Base-by-base conservation (phyloP, 1,140 invertebrate genomes). In the Daktulosphaira vitifoliae region DNA sequence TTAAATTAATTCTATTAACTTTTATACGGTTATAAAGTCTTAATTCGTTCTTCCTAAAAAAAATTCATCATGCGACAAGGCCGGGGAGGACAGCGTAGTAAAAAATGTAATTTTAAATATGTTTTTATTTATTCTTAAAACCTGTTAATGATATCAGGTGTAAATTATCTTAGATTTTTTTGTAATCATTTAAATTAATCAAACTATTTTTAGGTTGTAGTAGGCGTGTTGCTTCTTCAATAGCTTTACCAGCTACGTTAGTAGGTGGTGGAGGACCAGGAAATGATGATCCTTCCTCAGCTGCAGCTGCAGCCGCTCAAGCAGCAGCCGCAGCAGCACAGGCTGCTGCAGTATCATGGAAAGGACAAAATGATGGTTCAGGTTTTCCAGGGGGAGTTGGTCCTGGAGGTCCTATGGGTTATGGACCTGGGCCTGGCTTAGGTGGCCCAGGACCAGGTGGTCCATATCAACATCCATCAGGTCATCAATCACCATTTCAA, bases 81-180 rank as follows among this genome's bases (percentile, higher is more conserved):
- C 72, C 76, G 77, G 65, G 76, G 74, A 70, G 75, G 74, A 56
- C 74, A 75, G 71, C 74, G 76, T 70, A 78, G 75, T 74, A 75
- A 77, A 73, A 77, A 76, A 76, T 78, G 77, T 78, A 77, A 77
- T 70, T 72, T 65, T 69, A 54, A 44, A 7, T 38, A 26, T 64
- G 8, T 39, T 23, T 37, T 15, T 56, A 9, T 38, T 0, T 29
- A 33, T 33, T 26, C 25, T 53, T 33, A 29, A 33, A n/a, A n/a
- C n/a, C n/a, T n/a, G n/a, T 37, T 13, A 37, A 37, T 37, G 33
- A 37, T 37, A 37, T 37, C 13, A 37, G 33, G 5, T 7, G 33
- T n/a, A n/a, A n/a, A n/a, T n/a, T n/a, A 37, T 37, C 5, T 37
- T 37, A 37, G 33, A 37, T 37, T 7, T 37, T 37, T 7, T 37